Conservation (phyloP, 2,888 invertebrate genomes). For the Ligdia adustata region DNA sequence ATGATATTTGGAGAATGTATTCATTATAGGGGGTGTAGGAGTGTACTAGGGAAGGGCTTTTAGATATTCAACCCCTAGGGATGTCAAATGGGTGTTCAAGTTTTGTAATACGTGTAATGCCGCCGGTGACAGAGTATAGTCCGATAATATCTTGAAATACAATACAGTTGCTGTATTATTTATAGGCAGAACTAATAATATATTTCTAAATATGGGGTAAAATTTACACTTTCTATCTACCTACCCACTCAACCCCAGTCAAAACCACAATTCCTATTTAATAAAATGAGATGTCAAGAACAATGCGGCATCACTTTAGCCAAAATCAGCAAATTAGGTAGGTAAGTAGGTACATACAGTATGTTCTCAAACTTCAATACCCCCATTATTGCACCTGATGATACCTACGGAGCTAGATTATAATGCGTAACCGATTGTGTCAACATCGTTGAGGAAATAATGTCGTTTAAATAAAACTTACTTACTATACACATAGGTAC, state of each 20-base stretch:
- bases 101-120: no score
- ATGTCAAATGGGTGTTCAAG: no score
- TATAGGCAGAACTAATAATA: no score
- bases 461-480: constrained; percentile 30
- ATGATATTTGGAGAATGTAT: no score
- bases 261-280: background rate
- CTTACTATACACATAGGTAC: constrained; percentile 13
- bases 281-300: background rate
- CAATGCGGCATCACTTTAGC: no score
- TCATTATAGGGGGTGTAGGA: no score
- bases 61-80: no score
- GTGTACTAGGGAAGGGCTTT: no score
- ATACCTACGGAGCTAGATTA: constrained; percentile 9
- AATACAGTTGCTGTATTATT: no score
- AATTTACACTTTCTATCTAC: background rate
- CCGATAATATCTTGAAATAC: no score
- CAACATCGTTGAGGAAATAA: constrained; percentile 26
- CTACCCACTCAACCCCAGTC: background rate
- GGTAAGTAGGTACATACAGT: background rate
- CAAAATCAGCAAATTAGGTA: background rate
- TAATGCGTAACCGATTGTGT: constrained; percentile 27
- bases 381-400: constrained; percentile 23
- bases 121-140: no score
- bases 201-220: no score
- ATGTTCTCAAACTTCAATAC: background rate